These are phyloP conservation scores for Notamacropus eugenii DNA, from an alignment of 2,797 vertebrate genomes.

Conservation along the genomic window DNA sequence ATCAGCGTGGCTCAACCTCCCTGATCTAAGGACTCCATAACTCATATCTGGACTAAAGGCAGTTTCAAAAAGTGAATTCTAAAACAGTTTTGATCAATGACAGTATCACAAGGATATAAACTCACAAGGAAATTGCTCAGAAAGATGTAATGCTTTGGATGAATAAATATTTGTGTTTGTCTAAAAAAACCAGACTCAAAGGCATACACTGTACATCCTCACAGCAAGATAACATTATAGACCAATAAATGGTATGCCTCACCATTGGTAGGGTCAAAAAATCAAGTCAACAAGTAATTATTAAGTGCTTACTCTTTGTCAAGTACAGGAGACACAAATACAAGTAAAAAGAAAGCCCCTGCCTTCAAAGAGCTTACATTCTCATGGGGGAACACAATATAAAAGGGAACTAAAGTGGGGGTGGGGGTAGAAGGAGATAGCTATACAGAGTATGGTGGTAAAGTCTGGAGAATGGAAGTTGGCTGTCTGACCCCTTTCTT, in stretches of 20 bases:
- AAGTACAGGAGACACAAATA: not conserved
- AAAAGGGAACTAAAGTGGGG: not conserved
- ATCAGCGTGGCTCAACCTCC: not conserved
- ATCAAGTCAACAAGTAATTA: not conserved
- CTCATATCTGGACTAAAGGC: not conserved
- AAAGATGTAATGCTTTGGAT: not conserved
- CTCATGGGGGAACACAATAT: not conserved
- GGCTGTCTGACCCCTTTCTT: not conserved
- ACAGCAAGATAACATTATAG: not conserved
- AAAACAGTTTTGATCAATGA: not conserved
- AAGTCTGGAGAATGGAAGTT: not conserved
- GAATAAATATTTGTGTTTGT: not conserved
- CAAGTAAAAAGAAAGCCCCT: not conserved
- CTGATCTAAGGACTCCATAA: not conserved
- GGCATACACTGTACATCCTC: not conserved
- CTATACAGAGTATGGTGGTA: not conserved
- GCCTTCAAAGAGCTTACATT: not conserved
- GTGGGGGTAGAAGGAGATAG: not conserved
- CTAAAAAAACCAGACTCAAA: not conserved
- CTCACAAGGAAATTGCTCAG: not conserved
- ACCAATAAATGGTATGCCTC: not conserved
- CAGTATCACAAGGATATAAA: not conserved
- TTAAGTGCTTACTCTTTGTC: not conserved
- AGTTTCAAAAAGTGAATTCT: not conserved
- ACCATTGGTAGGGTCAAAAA: not conserved